These are phyloP conservation scores for Typhlichthys subterraneus DNA, from an alignment of 2,797 vertebrate species.

Conservation along the genomic window DNA sequence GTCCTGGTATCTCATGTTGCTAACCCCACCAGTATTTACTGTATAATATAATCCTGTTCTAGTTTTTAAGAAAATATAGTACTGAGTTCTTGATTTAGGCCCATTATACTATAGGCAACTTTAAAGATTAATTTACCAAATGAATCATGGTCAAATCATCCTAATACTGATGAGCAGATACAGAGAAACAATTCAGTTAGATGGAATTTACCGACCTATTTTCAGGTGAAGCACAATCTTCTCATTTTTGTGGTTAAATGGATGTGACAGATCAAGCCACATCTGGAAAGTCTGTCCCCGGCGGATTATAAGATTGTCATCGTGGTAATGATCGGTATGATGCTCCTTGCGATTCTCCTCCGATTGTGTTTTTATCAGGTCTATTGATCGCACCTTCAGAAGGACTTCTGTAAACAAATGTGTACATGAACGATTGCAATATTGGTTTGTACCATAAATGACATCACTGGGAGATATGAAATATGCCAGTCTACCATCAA, in stretches of 20 bases:
- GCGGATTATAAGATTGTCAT: slow-evolving; percentile 79
- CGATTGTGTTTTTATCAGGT: slow-evolving; percentile 77
- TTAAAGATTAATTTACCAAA: background rate
- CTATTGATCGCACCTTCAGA: slow-evolving; percentile 77
- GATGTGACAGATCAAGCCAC: slow-evolving; percentile 74
- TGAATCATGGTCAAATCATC: background rate
- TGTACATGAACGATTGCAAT: background rate
- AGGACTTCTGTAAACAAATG: slow-evolving; percentile 70
- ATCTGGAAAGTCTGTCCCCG: slow-evolving; percentile 85
- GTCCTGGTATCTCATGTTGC: too few species aligned
- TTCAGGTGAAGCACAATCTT: slow-evolving; percentile 79
- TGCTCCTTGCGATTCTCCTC: slow-evolving; percentile 77
- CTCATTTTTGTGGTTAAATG: slow-evolving; percentile 74
- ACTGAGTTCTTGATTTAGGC: background rate
- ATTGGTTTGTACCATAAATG: background rate
- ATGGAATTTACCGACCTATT: slow-evolving; percentile 71
- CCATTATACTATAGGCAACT: background rate
- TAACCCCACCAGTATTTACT: too few species aligned
- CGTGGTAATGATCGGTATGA: slow-evolving; percentile 82
- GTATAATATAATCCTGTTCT: too few species aligned
- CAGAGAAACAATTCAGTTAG: background rate
- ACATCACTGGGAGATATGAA: background rate
- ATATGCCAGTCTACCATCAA: slow-evolving; percentile 47
- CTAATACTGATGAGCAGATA: background rate
- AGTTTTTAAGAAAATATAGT: too few species aligned